These are phyloP conservation scores for Antigone vipio DNA, from an alignment of 2,113 vertebrate genomes.

Conservation along the genomic window DNA sequence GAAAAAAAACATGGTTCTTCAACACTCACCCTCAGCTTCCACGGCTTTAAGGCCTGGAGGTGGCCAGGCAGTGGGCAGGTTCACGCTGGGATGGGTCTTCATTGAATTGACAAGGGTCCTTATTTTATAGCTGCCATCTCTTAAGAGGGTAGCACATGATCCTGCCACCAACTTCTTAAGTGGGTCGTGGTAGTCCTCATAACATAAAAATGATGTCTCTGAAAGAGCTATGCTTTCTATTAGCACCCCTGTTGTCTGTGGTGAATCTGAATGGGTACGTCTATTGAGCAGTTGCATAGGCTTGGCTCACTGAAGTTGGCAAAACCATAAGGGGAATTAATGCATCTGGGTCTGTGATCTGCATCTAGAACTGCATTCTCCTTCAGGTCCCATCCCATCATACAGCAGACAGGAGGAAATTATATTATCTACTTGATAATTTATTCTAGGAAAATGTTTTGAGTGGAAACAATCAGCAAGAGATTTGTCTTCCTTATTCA, in stretches of 20 bases:
- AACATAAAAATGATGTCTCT: background rate
- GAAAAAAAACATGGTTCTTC: background rate
- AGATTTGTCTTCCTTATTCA: conserved; percentile 53
- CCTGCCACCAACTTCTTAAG: background rate
- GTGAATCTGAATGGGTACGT: background rate
- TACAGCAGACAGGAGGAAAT: background rate
- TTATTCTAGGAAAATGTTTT: conserved; percentile 33
- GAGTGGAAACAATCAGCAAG: background rate
- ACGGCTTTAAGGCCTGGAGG: background rate
- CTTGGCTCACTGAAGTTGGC: background rate
- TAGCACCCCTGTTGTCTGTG: background rate
- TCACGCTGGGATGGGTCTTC: background rate
- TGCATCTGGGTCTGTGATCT: background rate
- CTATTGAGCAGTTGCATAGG: background rate
- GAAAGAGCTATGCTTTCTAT: background rate
- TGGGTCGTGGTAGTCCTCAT: background rate
- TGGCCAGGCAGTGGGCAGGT: background rate
- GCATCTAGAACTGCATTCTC: background rate
- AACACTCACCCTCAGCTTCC: background rate
- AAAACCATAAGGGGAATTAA: background rate
- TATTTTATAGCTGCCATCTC: background rate
- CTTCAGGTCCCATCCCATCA: background rate
- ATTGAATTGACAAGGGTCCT: background rate
- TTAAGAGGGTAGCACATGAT: background rate
- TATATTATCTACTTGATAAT: background rate